Evolutionary conservation across 2,113 vertebrate genomes (phyloP), one percentile per base, ranked within the genome.

Genomic region (Pyrgilauda ruficollis): DNA sequence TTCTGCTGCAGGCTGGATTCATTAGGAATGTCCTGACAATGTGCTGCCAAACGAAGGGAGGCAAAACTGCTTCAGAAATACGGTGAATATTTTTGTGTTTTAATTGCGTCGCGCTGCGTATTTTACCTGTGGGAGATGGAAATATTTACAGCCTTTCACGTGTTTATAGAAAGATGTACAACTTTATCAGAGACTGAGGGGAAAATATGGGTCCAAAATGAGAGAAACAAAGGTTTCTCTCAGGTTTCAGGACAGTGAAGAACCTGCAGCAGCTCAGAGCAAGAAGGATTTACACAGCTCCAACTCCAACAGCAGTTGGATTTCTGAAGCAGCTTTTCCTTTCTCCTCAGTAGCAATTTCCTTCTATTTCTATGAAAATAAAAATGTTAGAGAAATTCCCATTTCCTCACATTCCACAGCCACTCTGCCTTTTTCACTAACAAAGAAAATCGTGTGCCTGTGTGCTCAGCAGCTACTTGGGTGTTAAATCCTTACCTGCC

Each of bases 381-480:
- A 50, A 83, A 31, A 77, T 35, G 35, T 43, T 49, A n/a, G 27
- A 73, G 52, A 72, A 23, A 79, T 67, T 46, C 26, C 3, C 1
- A 23, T 83, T 64, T 44, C 27, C 33, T 49, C 37, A 11, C 41
- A 33, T 17, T 35, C 53, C 39, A 13, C 23, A 52, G 50, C 27
- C 44, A 8, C 59, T 77, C 30, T 44, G 28, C 37, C 18, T 68
- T 67, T 66, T 69, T 30, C n/a, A 20, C 27, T 68, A 68, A 68
- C 33, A 49, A 87, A 64, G 62, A 43, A 69, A 84, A 67, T 14
- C 17, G 58, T 58, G 43, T 6, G 47, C 16, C 72, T 41, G 22
- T 5, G 22, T 1, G 23, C 39, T 64, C 4, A 79, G 67, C 53
- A 72, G 43, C 61, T 56, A 10, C 61, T 39, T 0, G 0, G 0